Base-by-base conservation (phyloP, 2,888 invertebrate genomes). In the Cantharis nigra region DNA sequence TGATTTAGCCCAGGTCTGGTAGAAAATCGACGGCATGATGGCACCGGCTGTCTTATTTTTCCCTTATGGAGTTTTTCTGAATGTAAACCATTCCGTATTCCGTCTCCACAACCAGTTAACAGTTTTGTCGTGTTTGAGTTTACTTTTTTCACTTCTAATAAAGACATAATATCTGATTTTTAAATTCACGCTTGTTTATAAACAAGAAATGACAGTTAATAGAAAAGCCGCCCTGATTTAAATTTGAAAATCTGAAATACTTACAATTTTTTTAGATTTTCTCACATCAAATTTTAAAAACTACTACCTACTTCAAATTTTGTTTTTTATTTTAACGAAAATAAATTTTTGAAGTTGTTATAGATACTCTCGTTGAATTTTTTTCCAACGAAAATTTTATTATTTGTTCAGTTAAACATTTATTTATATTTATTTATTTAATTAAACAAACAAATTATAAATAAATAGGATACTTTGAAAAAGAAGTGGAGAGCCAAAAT, bases 21-120 rank as follows among this genome's bases (percentile, higher is more conserved):
- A 23, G 74, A 13, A 28, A 78, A 78, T n/a, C 75, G 74, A n/a
- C 78, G 78, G 16, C 74, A 64, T 74, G 78, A 78, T 28, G 78
- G 75, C 9, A 78, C 74, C 16, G 71, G 74, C 5, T 18, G 20
- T 14, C 78, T 65, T 23, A 67, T 30, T 18, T 49, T 33, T 28
- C 26, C 28, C 49, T 16, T 33, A 11, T 9, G 33, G 14, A 28
- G 16, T 9, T n/a, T 33, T 14, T 49, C 63, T 10, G 13, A 9
- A 14, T 64, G 63, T 14, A 14, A 33, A 3, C 62, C 77, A 72
- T 75, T 75, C 49, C 69, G 28, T 16, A 78, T 16, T 18, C 78
- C 71, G 69, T 78, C 78, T 10, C 78, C 78, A 28, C 78, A 69
- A 64, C 78, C 78, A 28, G 74, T 49, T 67, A 74, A 10, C 62